Evolutionary conservation across 2,113 vertebrate genomes (phyloP).

Genomic region (Brienomyrus brachyistius): DNA sequence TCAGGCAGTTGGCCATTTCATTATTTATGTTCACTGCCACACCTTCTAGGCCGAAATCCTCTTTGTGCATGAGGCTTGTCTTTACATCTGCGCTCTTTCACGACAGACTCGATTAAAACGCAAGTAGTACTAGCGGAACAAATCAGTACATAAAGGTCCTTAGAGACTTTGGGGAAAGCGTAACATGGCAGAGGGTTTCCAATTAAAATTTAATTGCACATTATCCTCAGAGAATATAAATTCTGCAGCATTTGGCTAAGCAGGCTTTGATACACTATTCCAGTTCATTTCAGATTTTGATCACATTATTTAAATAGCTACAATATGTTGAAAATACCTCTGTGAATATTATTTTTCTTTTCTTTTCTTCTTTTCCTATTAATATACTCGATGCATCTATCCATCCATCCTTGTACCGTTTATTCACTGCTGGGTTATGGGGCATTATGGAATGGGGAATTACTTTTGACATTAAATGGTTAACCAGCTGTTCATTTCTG

Average conservation of each 20-base stretch:
- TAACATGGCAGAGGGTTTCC: not conserved
- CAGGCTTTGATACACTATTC: slow-evolving; percentile 7
- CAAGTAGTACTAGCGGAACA: not conserved
- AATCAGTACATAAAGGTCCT: not conserved
- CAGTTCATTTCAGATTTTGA: not conserved
- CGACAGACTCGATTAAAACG: not conserved
- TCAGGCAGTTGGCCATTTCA: slow-evolving; percentile 32
- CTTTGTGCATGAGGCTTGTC: not conserved
- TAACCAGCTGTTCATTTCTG: slow-evolving; percentile 39
- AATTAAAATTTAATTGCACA: slow-evolving; percentile 17
- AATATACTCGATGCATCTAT: not conserved
- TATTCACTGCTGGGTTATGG: not conserved
- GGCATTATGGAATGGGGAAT: slow-evolving; percentile 20
- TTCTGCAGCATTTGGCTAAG: not conserved
- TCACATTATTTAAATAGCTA: not conserved
- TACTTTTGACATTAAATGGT: slow-evolving; percentile 41
- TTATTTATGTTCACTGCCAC: slow-evolving; percentile 29
- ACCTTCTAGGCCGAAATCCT: not conserved
- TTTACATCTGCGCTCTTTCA: not conserved
- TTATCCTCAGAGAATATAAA: slow-evolving; percentile 5
- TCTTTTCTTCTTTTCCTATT: not conserved
- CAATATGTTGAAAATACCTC: slow-evolving; percentile 4
- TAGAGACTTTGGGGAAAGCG: not conserved
- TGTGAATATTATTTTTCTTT: slow-evolving; percentile 26
- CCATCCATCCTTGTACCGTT: not conserved